Conservation (phyloP, 1,140 invertebrate genomes). For the Carcinoscorpius rotundicauda region DNA sequence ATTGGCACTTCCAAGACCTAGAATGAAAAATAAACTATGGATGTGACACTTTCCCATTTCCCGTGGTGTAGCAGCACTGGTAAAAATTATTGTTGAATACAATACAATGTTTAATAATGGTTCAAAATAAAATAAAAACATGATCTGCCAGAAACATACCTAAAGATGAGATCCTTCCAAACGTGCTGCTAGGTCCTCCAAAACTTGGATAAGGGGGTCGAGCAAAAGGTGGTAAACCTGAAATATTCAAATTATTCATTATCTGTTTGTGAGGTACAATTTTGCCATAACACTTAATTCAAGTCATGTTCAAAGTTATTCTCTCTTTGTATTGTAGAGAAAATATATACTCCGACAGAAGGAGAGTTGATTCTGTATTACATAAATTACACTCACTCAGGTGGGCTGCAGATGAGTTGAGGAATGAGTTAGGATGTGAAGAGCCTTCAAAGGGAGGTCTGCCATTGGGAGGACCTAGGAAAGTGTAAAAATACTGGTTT, state of each 20-base stretch:
- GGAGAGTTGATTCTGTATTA: slow-evolving; percentile 25
- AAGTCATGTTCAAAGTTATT: background rate
- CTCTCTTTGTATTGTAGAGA: slow-evolving; percentile 40
- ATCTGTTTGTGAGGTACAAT: background rate
- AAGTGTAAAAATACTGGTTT: background rate
- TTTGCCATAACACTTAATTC: background rate
- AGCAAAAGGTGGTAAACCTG: slow-evolving; percentile 16
- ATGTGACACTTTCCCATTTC: too few relatives aligned
- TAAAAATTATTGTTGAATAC: too few relatives aligned
- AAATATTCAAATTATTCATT: background rate
- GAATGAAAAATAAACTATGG: too few relatives aligned
- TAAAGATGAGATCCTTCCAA: slow-evolving; percentile 15
- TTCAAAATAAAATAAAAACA: too few relatives aligned
- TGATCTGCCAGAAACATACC: slow-evolving; percentile 4
- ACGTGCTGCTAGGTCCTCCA: slow-evolving; percentile 15
- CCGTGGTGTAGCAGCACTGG: too few relatives aligned
- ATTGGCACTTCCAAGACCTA: too few relatives aligned
- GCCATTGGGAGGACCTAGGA: background rate
- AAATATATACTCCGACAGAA: slow-evolving; percentile 37
- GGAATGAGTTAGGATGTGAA: background rate
- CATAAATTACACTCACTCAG: slow-evolving; percentile 11
- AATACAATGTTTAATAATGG: too few relatives aligned
- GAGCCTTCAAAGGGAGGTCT: background rate
- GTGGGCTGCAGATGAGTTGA: background rate
- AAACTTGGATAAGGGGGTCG: slow-evolving; percentile 17